phyloP scores from a whole-genome alignment of 2,113 vertebrate species.

The Malaclemys terrapin region DNA sequence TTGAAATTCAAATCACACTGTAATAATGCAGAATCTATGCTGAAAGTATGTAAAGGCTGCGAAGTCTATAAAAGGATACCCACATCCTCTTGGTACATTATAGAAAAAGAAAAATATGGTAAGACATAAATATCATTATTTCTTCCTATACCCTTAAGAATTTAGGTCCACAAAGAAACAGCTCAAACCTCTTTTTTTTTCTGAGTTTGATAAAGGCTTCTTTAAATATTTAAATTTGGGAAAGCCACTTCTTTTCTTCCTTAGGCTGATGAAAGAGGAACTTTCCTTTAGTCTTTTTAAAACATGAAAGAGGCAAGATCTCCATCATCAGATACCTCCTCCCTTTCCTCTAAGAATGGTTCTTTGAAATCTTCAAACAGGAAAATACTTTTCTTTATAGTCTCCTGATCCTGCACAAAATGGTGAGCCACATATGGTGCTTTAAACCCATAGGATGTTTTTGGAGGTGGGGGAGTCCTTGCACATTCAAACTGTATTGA shows the following conservation, averaged over 20 bases:
- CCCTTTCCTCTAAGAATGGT: constrained; percentile 25
- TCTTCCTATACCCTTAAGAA: constrained; percentile 48
- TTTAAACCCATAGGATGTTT: neutral
- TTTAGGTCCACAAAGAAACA: constrained; percentile 57
- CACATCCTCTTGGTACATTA: constrained; percentile 30
- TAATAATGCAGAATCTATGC: constrained; percentile 7
- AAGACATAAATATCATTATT: constrained; percentile 58
- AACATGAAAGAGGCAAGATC: constrained; percentile 62
- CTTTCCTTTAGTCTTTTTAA: constrained; percentile 64
- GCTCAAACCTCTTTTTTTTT: constrained; percentile 63
- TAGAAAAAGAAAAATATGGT: constrained; percentile 58
- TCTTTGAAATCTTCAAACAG: constrained; percentile 65
- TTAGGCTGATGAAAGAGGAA: constrained; percentile 58
- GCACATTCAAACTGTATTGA: neutral
- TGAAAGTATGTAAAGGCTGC: constrained; percentile 53
- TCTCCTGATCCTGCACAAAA: constrained; percentile 29
- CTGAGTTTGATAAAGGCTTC: constrained; percentile 51
- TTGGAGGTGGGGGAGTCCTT: neutral
- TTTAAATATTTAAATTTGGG: constrained; percentile 77
- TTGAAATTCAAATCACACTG: neutral
- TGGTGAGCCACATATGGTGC: neutral
- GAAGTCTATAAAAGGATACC: constrained; percentile 44
- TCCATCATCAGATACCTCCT: constrained; percentile 45
- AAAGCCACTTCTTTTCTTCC: constrained; percentile 55
- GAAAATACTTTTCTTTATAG: constrained; percentile 43